A percentile compares a stretch with the other conserved stretches of the same genome.
Evolutionary conservation across 2,888 invertebrate species (phyloP).

Genomic region (Cheilosia grossa): DNA sequence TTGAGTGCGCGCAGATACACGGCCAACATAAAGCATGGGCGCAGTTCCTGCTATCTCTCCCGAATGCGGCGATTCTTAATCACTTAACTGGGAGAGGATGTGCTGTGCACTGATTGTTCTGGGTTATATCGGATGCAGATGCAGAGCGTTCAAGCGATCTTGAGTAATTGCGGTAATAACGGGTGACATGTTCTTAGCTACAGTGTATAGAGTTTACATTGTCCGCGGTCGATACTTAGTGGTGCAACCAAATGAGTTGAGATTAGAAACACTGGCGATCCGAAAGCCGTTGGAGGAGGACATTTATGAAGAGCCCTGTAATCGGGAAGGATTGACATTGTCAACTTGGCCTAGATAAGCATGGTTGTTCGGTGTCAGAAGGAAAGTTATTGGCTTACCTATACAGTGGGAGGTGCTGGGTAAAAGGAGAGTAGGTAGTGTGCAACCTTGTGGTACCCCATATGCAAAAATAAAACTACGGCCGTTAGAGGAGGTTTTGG

Average conservation of each 20-base stretch:
- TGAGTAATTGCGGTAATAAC: constrained; percentile 66
- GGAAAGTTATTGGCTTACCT: not conserved
- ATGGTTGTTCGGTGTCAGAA: not conserved
- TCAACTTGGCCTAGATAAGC: too few species aligned
- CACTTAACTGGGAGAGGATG: constrained; percentile 52
- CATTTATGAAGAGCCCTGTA: not conserved
- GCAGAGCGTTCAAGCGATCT: constrained; percentile 48
- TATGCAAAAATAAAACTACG: too few species aligned
- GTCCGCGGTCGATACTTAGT: not conserved
- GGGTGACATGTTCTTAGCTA: constrained; percentile 62
- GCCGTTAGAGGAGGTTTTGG: too few species aligned
- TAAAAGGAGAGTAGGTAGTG: not conserved
- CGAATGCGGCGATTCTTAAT: constrained; percentile 46
- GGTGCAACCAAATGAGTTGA: constrained; percentile 10
- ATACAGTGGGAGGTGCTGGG: not conserved
- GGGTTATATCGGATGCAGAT: constrained; percentile 17
- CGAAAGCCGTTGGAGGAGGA: not conserved
- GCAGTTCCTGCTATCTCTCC: not conserved
- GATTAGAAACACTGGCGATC: not conserved
- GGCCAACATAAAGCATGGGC: constrained; percentile 29
- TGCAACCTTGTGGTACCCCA: not conserved
- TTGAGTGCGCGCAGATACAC: constrained; percentile 26
- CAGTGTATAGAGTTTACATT: constrained; percentile 5
- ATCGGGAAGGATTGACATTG: not conserved
- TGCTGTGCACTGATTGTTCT: constrained; percentile 49